Percentiles rank a stretch among this genome's conserved stretches.
Conservation (phyloP, 2,113 vertebrate species). For the Siphamia tubifer region DNA sequence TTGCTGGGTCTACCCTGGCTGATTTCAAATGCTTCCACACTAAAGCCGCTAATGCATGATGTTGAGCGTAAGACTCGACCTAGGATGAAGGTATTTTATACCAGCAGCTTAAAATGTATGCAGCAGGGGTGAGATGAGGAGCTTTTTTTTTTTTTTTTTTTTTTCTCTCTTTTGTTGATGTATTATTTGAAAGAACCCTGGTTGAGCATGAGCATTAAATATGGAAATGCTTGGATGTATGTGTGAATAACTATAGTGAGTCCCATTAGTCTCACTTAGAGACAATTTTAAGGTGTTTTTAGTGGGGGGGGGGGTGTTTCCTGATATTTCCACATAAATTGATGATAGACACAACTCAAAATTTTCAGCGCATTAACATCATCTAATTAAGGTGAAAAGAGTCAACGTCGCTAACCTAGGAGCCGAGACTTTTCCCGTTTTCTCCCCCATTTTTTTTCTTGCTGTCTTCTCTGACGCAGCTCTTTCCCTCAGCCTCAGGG, state of each 20-base stretch:
- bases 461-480: conserved; percentile 52
- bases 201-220: no score
- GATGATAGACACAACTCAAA: background rate
- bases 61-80: background rate
- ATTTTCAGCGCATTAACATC: background rate
- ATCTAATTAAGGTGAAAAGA: background rate
- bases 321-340: background rate
- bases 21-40: conserved; percentile 21
- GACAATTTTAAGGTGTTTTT: background rate
- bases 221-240: no score
- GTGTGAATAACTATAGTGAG: no score
- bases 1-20: background rate
- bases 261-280: background rate
- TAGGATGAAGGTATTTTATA: conserved; percentile 37
- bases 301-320: no score
- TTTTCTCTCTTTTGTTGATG: background rate
- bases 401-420: background rate
- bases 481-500: conserved; percentile 58
- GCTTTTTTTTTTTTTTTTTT: background rate
- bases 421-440: conserved; percentile 1
- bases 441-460: background rate
- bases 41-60: background rate
- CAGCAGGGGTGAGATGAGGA: background rate
- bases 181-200: background rate
- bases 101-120: background rate